Evolutionary conservation across 2,888 invertebrate species (phyloP).

Genomic region (Metopia argyrocephala): DNA sequence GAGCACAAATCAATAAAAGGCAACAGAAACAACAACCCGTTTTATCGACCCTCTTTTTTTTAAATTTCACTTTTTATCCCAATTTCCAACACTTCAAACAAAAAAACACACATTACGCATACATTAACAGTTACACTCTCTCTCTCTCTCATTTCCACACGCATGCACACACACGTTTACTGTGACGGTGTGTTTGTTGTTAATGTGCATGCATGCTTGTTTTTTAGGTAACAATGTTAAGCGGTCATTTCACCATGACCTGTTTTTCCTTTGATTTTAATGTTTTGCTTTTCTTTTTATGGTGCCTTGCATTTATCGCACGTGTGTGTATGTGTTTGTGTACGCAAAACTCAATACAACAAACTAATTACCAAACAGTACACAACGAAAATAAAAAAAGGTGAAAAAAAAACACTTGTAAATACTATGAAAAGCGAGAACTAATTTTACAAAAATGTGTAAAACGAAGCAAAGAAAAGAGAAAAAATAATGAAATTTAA

Average conservation of each 20-base stretch:
- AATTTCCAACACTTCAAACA: conserved; percentile 35
- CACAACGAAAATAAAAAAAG: conserved; percentile 16
- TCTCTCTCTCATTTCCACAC: background rate
- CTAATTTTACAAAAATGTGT: conserved; percentile 46
- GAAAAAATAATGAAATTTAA: background rate
- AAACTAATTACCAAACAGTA: conserved; percentile 52
- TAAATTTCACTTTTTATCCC: conserved; percentile 51
- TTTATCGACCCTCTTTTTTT: conserved; percentile 10
- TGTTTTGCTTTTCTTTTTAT: background rate
- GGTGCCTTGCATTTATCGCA: too few species aligned
- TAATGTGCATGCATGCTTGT: background rate
- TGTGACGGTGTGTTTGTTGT: background rate
- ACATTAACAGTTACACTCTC: background rate
- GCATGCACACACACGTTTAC: background rate
- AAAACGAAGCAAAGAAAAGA: conserved; percentile 4
- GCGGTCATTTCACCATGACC: conserved; percentile 65
- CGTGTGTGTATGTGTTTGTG: background rate
- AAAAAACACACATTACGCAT: conserved; percentile 11
- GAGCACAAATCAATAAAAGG: conserved; percentile 35
- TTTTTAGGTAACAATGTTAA: conserved; percentile 64
- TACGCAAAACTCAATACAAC: conserved; percentile 36
- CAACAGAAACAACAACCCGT: conserved; percentile 24
- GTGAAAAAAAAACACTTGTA: conserved; percentile 4
- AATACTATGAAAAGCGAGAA: conserved; percentile 42
- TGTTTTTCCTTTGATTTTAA: conserved; percentile 36